phyloP scores from a whole-genome alignment of 2,113 vertebrate genomes.

The Ophthalmolycus amberensis region DNA sequence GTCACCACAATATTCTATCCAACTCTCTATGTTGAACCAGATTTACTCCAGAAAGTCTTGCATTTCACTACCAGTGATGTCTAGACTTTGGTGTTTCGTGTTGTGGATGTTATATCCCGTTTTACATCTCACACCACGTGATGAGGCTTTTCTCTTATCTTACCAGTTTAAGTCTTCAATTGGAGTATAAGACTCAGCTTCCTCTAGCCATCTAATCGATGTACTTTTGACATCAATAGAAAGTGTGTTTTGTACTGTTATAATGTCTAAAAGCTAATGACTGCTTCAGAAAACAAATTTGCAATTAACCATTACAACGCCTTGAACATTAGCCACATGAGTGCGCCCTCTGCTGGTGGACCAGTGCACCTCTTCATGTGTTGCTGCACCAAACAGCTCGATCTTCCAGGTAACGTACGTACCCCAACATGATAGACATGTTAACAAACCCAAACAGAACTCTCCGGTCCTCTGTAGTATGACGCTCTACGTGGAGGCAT shows the following conservation, averaged over 20 bases:
- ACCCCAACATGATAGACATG: not conserved
- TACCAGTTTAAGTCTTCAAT: not conserved
- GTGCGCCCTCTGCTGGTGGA: conserved; percentile 17
- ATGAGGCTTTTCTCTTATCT: not conserved
- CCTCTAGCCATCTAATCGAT: not conserved
- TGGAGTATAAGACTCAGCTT: not conserved
- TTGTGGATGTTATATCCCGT: not conserved
- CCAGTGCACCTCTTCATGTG: not conserved
- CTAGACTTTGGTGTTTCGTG: not conserved
- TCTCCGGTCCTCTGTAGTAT: not conserved
- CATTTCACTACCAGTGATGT: not conserved
- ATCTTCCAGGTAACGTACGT: not conserved
- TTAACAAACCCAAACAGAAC: not conserved
- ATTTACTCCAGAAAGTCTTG: not conserved
- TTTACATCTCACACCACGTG: not conserved
- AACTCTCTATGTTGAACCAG: not conserved
- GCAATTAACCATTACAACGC: not conserved
- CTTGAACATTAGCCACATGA: not conserved
- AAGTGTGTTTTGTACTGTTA: not conserved
- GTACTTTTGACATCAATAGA: not conserved
- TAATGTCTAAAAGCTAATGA: not conserved
- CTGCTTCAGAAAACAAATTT: not conserved
- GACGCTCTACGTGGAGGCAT: not conserved
- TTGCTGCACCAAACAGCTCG: conserved; percentile 8
- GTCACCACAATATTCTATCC: not conserved